Evolutionary conservation across 2,888 invertebrate genomes (phyloP).

Genomic region (Tricholauxania praeusta): DNA sequence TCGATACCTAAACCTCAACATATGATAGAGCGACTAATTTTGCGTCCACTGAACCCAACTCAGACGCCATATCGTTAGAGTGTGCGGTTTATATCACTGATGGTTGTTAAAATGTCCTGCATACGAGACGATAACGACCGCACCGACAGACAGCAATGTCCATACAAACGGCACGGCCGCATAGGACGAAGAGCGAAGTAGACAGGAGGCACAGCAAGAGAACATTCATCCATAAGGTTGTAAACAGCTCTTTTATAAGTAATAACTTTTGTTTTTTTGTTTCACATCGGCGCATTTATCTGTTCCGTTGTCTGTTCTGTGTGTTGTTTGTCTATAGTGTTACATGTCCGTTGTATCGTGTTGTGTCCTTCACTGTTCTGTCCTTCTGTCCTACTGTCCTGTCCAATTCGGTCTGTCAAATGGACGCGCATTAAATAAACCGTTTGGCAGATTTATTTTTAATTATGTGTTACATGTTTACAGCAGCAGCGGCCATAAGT

Average conservation of each 20-base stretch:
- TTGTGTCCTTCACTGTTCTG: slow-evolving; percentile 3
- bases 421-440: slow-evolving; percentile 17
- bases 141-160: neutral
- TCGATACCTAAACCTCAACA: too few species aligned
- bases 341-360: neutral
- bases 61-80: slow-evolving; percentile 8
- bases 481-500: neutral
- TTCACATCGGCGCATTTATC: slow-evolving; percentile 20
- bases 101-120: too few species aligned
- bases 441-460: slow-evolving; percentile 24
- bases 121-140: neutral
- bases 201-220: neutral
- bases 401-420: slow-evolving; percentile 19
- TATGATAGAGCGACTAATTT: too few species aligned
- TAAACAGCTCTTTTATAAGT: slow-evolving; percentile 33
- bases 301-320: neutral
- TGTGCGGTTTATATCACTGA: neutral
- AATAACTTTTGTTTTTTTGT: slow-evolving; percentile 28
- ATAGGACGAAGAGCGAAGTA: neutral
- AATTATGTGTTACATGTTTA: slow-evolving; percentile 15
- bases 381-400: neutral
- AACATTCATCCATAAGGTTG: slow-evolving; percentile 16
- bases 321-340: neutral
- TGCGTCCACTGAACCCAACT: too few species aligned
- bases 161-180: neutral